phyloP scores from a whole-genome alignment of 2,113 vertebrate genomes.

The Fukomys damarensis region DNA sequence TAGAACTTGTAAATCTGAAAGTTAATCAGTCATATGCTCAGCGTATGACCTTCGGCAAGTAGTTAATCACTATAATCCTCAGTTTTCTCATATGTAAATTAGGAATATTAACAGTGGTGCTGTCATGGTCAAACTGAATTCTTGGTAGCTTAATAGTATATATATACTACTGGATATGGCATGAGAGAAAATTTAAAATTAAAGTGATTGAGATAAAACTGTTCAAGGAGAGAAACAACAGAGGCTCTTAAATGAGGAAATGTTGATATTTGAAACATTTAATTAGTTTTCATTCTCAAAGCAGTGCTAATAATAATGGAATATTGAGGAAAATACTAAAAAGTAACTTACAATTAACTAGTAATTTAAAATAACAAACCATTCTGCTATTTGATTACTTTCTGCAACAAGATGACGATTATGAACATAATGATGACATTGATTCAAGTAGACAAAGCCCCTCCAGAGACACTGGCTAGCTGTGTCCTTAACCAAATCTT shows the following conservation, averaged over 20 bases:
- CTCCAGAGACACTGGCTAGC: neutral
- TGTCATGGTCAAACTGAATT: neutral
- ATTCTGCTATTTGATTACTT: neutral
- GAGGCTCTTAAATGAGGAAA: neutral
- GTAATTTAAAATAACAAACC: neutral
- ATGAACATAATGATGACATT: neutral
- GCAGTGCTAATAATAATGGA: neutral
- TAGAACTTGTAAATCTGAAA: constrained; percentile 16
- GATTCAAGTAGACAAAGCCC: neutral
- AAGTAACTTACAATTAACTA: neutral
- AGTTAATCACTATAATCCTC: neutral
- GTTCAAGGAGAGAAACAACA: neutral
- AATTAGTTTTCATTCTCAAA: constrained; percentile 42
- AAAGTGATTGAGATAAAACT: neutral
- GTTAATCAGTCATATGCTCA: neutral
- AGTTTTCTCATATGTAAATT: neutral
- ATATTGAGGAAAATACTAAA: constrained; percentile 10
- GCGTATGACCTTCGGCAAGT: neutral
- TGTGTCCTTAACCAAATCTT: neutral
- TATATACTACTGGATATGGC: neutral
- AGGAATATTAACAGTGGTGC: neutral
- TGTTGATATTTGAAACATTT: constrained; percentile 38
- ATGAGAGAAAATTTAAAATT: neutral
- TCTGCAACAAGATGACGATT: neutral
- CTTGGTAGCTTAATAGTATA: neutral